Evolutionary conservation across 2,113 vertebrate species (phyloP).

Genomic region (Rhinolophus ferrumequinum): DNA sequence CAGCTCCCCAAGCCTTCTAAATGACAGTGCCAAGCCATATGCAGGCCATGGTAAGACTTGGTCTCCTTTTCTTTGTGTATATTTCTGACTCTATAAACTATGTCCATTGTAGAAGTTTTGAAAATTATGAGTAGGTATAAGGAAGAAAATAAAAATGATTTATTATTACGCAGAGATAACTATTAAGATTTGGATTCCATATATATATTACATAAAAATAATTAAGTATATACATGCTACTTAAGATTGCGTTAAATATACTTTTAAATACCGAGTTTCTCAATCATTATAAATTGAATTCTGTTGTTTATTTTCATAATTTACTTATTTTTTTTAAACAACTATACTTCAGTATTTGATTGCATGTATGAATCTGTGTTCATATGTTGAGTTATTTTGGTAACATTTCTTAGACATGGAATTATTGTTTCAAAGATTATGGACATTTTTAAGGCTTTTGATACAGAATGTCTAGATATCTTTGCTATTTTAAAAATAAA

Average conservation of each 20-base stretch:
- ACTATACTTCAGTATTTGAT: background rate
- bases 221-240: background rate
- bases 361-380: background rate
- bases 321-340: background rate
- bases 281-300: background rate
- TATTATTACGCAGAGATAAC: background rate
- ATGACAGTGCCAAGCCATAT: constrained; percentile 99
- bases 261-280: background rate
- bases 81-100: constrained; percentile 37
- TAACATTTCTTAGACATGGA: background rate
- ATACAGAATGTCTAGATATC: background rate
- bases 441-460: constrained; percentile 24
- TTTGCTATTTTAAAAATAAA: constrained; percentile 47
- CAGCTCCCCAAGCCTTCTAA: constrained; percentile 98
- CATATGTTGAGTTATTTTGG: constrained; percentile 1
- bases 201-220: background rate
- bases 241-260: background rate
- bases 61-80: background rate
- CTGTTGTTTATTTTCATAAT: constrained; percentile 12
- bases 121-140: background rate
- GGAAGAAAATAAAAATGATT: constrained; percentile 29
- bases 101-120: background rate
- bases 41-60: constrained; percentile 93
- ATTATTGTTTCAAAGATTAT: constrained; percentile 24
- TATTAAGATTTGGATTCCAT: background rate